These are phyloP conservation scores for Phalacrocorax brasilianus DNA, from an alignment of 2,113 vertebrate genomes.

Conservation along the genomic window DNA sequence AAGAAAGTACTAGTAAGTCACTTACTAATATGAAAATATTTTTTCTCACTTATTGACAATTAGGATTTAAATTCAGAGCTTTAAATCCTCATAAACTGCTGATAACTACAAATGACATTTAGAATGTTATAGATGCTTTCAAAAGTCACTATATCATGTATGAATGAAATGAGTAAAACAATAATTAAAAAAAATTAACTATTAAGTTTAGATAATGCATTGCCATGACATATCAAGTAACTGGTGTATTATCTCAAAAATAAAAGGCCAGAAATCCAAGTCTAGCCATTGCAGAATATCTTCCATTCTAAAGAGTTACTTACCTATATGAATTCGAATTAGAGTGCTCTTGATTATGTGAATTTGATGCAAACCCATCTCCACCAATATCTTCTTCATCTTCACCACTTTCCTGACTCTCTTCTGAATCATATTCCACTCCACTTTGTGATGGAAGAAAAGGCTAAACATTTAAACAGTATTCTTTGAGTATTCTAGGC, in stretches of 20 bases:
- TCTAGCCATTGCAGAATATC: not conserved
- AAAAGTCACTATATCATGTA: not conserved
- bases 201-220: not conserved
- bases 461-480: slow-evolving; percentile 76
- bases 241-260: not conserved
- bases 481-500: not conserved
- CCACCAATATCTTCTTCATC: slow-evolving; percentile 81
- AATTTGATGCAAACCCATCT: slow-evolving; percentile 77
- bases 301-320: not conserved
- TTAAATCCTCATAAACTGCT: not conserved
- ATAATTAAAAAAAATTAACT: not conserved
- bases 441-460: slow-evolving; percentile 79
- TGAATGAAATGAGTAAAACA: not conserved
- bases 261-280: not conserved
- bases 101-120: not conserved
- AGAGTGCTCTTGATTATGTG: slow-evolving; percentile 86
- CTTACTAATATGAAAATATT: not conserved
- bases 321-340: slow-evolving; percentile 97
- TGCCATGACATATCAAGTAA: not conserved
- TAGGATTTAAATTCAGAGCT: not conserved
- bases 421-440: slow-evolving; percentile 94
- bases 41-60: not conserved
- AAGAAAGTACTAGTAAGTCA: slow-evolving; percentile 49
- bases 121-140: not conserved
- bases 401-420: slow-evolving; percentile 86